phyloP scores from a whole-genome alignment of 2,888 invertebrate species.

The Carterocephalus palaemon region DNA sequence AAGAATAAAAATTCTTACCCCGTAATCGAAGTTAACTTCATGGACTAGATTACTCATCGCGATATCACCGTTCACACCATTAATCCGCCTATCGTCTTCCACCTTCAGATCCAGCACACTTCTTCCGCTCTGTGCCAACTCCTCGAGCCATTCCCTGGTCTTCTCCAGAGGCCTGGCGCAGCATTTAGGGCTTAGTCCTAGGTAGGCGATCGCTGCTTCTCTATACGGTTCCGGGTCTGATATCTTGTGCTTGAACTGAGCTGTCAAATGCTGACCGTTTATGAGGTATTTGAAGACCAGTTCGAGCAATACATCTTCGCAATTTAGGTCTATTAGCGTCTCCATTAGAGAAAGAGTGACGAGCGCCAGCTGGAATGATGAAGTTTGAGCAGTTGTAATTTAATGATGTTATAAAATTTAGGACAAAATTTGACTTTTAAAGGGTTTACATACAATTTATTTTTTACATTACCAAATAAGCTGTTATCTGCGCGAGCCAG shows the following conservation, averaged over 20 bases:
- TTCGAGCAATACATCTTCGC: conserved; percentile 97
- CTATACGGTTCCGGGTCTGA: conserved; percentile 60
- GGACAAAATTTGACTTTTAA: not conserved
- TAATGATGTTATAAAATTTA: not conserved
- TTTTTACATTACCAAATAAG: no score
- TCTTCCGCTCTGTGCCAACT: conserved; percentile 54
- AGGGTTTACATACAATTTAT: no score
- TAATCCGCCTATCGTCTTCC: conserved; percentile 51
- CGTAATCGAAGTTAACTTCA: conserved; percentile 66
- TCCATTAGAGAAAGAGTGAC: conserved; percentile 94
- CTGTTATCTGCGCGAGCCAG: no score
- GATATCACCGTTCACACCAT: conserved; percentile 62
- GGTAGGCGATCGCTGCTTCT: conserved; percentile 61
- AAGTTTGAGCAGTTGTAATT: not conserved
- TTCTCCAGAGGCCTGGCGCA: conserved; percentile 64
- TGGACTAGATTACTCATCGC: conserved; percentile 66
- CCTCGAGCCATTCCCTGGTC: conserved; percentile 64
- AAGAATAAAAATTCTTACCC: conserved; percentile 45
- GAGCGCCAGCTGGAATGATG: conserved; percentile 82
- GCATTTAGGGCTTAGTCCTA: conserved; percentile 80
- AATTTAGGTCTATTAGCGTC: conserved; percentile 93
- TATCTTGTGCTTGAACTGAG: conserved; percentile 51
- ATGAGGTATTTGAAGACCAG: conserved; percentile 89
- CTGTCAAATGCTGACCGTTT: conserved; percentile 59
- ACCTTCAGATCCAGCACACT: conserved; percentile 54